These are phyloP conservation scores for Podarcis raffonei DNA, from an alignment of 2,113 vertebrate species.

Conservation along the genomic window DNA sequence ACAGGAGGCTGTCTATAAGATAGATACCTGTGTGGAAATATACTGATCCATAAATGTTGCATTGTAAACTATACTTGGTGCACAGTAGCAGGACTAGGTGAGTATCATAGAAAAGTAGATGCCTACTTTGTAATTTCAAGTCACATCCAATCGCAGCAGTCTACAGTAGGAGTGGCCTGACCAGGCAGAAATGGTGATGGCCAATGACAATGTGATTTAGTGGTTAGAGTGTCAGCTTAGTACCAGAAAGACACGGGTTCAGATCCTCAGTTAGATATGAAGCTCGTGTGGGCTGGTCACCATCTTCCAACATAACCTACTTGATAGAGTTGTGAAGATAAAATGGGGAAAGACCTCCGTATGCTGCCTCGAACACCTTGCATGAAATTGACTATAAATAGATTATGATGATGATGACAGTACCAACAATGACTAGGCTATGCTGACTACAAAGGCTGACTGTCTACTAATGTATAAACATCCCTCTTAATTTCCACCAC, in stretches of 20 bases:
- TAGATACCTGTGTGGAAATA: constrained; percentile 22
- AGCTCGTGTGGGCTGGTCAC: background rate
- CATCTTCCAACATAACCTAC: background rate
- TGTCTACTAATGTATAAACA: background rate
- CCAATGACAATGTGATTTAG: background rate
- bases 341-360: background rate
- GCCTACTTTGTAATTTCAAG: background rate
- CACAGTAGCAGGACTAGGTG: too few relatives aligned
- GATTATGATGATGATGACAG: background rate
- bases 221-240: background rate
- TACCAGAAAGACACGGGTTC: background rate
- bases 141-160: background rate
- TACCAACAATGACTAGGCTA: background rate
- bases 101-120: background rate
- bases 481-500: background rate
- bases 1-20: background rate
- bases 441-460: background rate
- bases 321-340: background rate
- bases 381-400: background rate
- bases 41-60: constrained; percentile 30
- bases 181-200: background rate
- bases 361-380: background rate
- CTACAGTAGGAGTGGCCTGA: background rate
- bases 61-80: background rate
- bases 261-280: background rate